Percentiles rank a stretch among this genome's conserved stretches.
Conservation (phyloP, 2,797 vertebrate genomes). For the Pitangus sulphuratus region DNA sequence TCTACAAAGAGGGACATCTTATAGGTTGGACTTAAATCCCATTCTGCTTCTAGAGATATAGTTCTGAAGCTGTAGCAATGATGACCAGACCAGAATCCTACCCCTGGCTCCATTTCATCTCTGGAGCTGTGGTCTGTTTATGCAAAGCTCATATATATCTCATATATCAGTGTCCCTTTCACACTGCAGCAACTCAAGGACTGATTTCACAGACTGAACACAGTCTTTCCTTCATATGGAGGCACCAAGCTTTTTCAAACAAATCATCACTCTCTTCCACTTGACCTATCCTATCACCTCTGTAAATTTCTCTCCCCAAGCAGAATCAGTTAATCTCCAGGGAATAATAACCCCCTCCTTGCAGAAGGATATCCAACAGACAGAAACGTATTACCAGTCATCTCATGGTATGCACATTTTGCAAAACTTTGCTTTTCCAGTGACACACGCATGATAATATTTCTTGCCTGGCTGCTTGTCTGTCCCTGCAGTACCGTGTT, state of each 20-base stretch:
- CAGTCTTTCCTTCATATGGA: not conserved
- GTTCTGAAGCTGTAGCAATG: not conserved
- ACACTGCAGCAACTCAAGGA: not conserved
- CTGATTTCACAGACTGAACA: not conserved
- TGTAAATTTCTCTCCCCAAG: not conserved
- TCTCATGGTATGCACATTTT: not conserved
- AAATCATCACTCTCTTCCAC: not conserved
- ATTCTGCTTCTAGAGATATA: not conserved
- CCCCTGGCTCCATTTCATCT: not conserved
- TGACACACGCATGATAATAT: not conserved
- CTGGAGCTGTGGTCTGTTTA: not conserved
- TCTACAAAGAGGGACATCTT: not conserved
- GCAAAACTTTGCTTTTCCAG: not conserved
- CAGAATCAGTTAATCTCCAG: not conserved
- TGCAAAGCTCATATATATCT: not conserved
- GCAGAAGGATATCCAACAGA: not conserved
- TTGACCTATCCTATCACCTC: not conserved
- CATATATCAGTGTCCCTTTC: not conserved
- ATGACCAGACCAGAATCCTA: not conserved
- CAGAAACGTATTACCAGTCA: not conserved
- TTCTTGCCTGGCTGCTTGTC: not conserved
- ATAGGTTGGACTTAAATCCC: not conserved
- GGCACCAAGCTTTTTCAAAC: not conserved
- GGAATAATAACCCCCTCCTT: not conserved
- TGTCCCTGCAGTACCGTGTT: not conserved